Base-by-base conservation (phyloP, 2,113 vertebrate species). In the Tinamus guttatus region DNA sequence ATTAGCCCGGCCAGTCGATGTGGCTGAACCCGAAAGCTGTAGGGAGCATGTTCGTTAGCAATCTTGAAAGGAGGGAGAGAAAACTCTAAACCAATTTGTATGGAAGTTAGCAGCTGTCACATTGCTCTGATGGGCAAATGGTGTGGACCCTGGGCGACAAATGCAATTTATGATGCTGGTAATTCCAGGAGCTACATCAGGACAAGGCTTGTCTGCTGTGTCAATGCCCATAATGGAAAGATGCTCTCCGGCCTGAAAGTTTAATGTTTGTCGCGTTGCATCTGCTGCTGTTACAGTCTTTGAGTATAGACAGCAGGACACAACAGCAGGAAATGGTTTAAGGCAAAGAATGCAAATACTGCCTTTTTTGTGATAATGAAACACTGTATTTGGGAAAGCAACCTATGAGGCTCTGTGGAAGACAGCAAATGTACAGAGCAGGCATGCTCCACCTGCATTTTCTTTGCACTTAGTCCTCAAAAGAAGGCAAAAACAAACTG, bases 91-190 rank as follows among this genome's bases (percentile, higher is more conserved):
- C 77, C 79, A 69, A 83, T 90, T 54, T 36, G 36, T 70, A 92
- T 74, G 88, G 80, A 94, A 94, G 87, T 3, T 12, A 96, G 80
- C 90, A 95, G 90, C 90, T 95, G 94, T 51, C 73, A n/a, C 49
- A 77, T 65, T 49, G 28, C 60, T 58, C 18, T 9, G 25, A 34
- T 32, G 40, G 40, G 28, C 28, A 36, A 2, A 1, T 3, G 20
- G 10, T 63, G 28, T 47, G 68, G 34, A 24, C 56, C 69, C 74
- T 17, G 24, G 6, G 16, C 74, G 64, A 67, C 67, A 80, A 45
- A 76, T 36, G 27, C 16, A 38, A 7, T 2, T 59, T 38, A 17
- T 5, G 8, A 27, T n/a, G 16, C 7, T 62, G 11, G 30, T 59
- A 49, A 59, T 90, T 75, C 51, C 47, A 82, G 74, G 27, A 64